Evolutionary conservation across 2,113 vertebrate genomes (phyloP).

Genomic region (Gallinago undulata): DNA sequence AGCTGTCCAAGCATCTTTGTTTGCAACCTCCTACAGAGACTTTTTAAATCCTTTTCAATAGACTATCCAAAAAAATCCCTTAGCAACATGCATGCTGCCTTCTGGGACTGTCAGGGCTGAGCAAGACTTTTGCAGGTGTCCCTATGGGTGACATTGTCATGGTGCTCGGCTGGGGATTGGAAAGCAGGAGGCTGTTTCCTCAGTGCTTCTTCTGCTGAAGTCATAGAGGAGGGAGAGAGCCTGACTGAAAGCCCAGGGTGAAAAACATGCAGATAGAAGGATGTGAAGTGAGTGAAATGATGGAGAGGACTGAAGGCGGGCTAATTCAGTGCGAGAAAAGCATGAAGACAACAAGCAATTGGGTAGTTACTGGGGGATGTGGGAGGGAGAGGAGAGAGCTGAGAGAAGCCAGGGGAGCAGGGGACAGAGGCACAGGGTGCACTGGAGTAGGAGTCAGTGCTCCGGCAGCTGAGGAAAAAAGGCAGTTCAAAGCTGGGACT

Average conservation of each 20-base stretch:
- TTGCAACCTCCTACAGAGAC: not conserved
- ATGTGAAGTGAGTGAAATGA: not conserved
- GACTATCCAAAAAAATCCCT: not conserved
- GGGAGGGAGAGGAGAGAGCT: not conserved
- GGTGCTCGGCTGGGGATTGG: not conserved
- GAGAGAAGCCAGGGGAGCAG: not conserved
- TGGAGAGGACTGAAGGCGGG: not conserved
- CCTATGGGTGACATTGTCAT: fast-evolving
- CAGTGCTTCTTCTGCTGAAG: not conserved
- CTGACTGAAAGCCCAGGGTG: not conserved
- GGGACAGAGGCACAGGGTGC: not conserved
- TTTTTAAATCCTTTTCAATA: not conserved
- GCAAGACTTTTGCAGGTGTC: not conserved
- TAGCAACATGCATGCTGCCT: not conserved
- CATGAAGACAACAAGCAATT: not conserved
- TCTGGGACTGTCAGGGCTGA: not conserved
- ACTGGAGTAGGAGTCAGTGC: not conserved
- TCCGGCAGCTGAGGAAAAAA: not conserved
- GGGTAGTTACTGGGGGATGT: not conserved
- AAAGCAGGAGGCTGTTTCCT: not conserved
- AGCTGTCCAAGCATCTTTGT: not conserved
- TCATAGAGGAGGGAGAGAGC: not conserved
- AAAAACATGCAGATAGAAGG: not conserved
- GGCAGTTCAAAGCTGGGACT: not conserved
- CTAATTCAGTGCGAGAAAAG: not conserved